A percentile compares a stretch with the other conserved stretches of the same genome.
phyloP scores from a whole-genome alignment of 2,113 vertebrate genomes.

The Cebus imitator region DNA sequence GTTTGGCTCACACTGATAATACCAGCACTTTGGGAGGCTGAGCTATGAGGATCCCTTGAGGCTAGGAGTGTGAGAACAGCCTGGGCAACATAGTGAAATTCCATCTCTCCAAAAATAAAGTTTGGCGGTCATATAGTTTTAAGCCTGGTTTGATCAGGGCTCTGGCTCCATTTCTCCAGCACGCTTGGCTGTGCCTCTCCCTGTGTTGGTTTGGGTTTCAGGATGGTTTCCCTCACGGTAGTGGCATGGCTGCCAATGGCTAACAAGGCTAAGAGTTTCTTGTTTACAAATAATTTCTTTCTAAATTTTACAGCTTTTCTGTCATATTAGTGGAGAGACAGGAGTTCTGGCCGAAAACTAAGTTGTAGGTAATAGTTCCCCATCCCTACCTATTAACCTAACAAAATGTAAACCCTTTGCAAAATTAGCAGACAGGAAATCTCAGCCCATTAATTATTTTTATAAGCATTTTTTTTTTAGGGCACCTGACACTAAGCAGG shows the following conservation, averaged over 20 bases:
- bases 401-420: neutral
- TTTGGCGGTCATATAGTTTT: neutral
- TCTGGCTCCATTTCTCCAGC: neutral
- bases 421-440: slow-evolving; percentile 4
- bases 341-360: neutral
- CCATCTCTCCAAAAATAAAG: no score
- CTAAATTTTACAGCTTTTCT: neutral
- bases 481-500: neutral
- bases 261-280: neutral
- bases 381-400: neutral
- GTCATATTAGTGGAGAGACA: neutral
- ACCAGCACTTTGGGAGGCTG: no score
- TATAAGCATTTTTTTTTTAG: neutral
- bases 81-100: no score
- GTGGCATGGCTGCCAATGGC: neutral
- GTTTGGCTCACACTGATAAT: neutral
- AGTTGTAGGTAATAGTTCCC: neutral
- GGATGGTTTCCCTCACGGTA: neutral
- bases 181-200: neutral
- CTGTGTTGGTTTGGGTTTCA: neutral
- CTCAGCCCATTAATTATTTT: neutral
- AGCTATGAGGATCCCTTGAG: no score
- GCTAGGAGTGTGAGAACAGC: no score
- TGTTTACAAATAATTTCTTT: slow-evolving; percentile 3
- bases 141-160: neutral